Conservation (phyloP, 2,888 invertebrate species). For the Holacanthella duospinosa region DNA sequence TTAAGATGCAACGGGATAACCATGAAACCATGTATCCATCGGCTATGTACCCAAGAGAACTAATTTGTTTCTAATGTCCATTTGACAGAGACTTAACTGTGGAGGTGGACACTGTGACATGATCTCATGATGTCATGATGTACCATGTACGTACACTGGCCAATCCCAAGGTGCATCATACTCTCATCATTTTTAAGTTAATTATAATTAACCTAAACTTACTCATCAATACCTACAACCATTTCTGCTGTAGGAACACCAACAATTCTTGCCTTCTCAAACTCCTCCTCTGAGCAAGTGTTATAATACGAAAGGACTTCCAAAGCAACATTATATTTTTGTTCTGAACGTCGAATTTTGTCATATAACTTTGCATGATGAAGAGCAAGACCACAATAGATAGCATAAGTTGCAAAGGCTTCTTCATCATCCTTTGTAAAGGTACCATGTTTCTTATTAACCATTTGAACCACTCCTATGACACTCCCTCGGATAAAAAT, state of each 20-base stretch:
- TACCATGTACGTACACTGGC: too few species aligned
- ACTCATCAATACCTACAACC: conserved; percentile 3
- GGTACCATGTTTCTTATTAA: conserved; percentile 46
- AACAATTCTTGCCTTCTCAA: conserved; percentile 38
- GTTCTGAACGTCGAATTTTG: conserved; percentile 67
- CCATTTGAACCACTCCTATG: conserved; percentile 81
- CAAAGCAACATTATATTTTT: conserved; percentile 67
- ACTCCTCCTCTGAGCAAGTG: conserved; percentile 63
- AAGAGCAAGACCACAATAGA: conserved; percentile 71
- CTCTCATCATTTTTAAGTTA: too few species aligned
- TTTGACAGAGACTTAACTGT: too few species aligned
- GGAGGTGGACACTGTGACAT: too few species aligned
- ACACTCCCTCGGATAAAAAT: conserved; percentile 65
- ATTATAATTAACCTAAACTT: too few species aligned
- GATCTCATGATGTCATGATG: too few species aligned
- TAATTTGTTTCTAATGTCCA: too few species aligned
- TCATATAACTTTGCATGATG: conserved; percentile 77
- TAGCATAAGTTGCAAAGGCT: conserved; percentile 69
- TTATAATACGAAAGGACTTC: conserved; percentile 62
- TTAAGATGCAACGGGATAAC: too few species aligned
- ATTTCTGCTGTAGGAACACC: not conserved
- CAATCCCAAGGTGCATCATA: too few species aligned
- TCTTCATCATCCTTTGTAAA: conserved; percentile 52
- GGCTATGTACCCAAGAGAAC: too few species aligned
- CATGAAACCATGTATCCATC: too few species aligned